Evolutionary conservation across 2,113 vertebrate genomes (phyloP), one percentile per base, ranked within the genome.

Genomic region (Chascanopsetta lugubris): DNA sequence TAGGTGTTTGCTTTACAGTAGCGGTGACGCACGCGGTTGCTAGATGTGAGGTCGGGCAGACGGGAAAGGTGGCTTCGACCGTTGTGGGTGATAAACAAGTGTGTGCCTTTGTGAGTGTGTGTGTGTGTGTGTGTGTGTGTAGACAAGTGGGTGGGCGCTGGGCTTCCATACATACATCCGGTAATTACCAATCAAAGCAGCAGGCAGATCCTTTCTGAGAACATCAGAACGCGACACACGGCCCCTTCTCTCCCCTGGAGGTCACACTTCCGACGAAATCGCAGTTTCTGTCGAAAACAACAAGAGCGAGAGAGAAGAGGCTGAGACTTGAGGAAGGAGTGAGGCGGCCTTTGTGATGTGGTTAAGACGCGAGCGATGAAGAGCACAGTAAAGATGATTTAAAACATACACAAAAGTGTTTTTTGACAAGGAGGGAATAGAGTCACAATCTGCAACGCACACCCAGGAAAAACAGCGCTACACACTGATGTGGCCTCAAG

Each of bases 1-100:
- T 72, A 55, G 27, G 4, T 81, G 83, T 85, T 88, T 89, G 81
- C 82, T 80, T 82, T 74, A 79, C 80, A 72, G 72, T 56, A 48
- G 72, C 57, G 15, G 47, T 88, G 86, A 90, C 74, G 72, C 69
- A 77, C 4, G 51, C 1, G 29, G 77, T 71, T 59, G 74, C 81
- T 73, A 51, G 66, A 79, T 77, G 72, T 72, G 69, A 71, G 70
- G 34, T 47, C 12, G 56, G n/a, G 50, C 29, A 72, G 63, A 65
- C 0, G 25, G 56, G 62, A 20, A 21, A 65, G 51, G 46, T 34
- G 17, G 18, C 61, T 30, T 20, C 17, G 40, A 34, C 34, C 56
- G 27, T 29, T 57, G 32, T 30, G 34, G 18, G 26, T 34, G 20
- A 63, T 49, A 58, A 75, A 63, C 61, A 77, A 60, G 43, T 10